Conservation (phyloP, 2,113 vertebrate genomes). For the Stigmatopora nigra region DNA sequence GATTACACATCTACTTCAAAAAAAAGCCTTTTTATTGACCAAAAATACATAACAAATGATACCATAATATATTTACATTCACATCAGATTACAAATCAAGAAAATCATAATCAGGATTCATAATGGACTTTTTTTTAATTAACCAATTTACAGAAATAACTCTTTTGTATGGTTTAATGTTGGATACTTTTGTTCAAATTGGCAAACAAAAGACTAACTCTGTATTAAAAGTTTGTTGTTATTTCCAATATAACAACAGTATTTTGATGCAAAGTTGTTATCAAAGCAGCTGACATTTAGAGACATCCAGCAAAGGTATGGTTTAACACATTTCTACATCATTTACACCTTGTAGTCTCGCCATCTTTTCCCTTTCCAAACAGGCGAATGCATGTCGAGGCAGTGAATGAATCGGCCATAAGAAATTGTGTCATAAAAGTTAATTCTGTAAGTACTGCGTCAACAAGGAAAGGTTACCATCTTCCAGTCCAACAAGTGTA, state of each 20-base stretch:
- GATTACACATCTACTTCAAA: neutral
- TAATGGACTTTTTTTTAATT: too few relatives aligned
- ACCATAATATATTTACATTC: too few relatives aligned
- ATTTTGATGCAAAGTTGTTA: neutral
- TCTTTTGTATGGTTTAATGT: too few relatives aligned
- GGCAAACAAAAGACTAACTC: too few relatives aligned
- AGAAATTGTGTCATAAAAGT: slow-evolving; percentile 32
- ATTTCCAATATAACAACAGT: too few relatives aligned
- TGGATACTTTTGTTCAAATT: too few relatives aligned
- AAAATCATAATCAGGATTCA: too few relatives aligned
- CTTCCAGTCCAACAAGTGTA: neutral
- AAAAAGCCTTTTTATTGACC: too few relatives aligned
- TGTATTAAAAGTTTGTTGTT: neutral
- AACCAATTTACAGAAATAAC: too few relatives aligned
- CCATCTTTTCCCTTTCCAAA: neutral
- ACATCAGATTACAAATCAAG: too few relatives aligned
- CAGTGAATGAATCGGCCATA: neutral
- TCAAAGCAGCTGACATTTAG: slow-evolving; percentile 22
- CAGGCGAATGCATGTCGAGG: slow-evolving; percentile 17
- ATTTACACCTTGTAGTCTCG: neutral
- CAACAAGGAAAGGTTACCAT: neutral
- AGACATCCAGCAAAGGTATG: slow-evolving; percentile 33
- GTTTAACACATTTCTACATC: neutral
- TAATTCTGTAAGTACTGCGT: slow-evolving; percentile 28
- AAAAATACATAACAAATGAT: too few relatives aligned